A percentile compares a stretch with the other conserved stretches of the same genome.
phyloP scores from a whole-genome alignment of 1,140 invertebrate species.

The Neodiprion lecontei region DNA sequence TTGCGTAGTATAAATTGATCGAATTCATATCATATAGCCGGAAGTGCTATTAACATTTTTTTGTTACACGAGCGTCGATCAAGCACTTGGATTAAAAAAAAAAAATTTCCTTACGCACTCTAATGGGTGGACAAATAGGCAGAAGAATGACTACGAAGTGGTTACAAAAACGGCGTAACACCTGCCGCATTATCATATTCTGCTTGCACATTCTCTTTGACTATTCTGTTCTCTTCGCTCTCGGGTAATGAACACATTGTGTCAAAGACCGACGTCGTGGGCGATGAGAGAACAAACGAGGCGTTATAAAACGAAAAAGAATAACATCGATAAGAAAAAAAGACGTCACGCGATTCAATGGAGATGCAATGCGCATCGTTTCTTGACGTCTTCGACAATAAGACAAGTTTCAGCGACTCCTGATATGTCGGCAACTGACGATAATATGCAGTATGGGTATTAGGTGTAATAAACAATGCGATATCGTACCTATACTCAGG shows the following conservation, averaged over 20 bases:
- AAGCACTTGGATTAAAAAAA: too few relatives aligned
- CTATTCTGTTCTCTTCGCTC: not conserved
- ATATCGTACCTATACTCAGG: not conserved
- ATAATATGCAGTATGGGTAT: too few relatives aligned
- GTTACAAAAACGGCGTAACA: not conserved
- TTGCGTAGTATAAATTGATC: too few relatives aligned
- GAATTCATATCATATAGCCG: too few relatives aligned
- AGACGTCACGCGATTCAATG: not conserved
- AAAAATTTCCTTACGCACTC: too few relatives aligned
- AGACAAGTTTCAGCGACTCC: not conserved
- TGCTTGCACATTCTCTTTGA: not conserved
- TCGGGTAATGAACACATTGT: not conserved
- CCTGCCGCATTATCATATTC: not conserved
- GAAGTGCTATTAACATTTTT: too few relatives aligned
- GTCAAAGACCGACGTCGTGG: not conserved
- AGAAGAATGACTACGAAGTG: not conserved
- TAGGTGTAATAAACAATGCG: too few relatives aligned
- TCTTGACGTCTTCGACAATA: not conserved
- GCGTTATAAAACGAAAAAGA: not conserved
- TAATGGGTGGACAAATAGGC: too few relatives aligned
- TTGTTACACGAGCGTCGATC: too few relatives aligned
- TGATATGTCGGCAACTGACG: not conserved
- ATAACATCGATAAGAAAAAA: too few relatives aligned
- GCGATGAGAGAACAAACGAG: not conserved
- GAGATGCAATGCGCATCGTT: not conserved